Base-by-base conservation (phyloP, 2,113 vertebrate species). In the Petaurus breviceps region DNA sequence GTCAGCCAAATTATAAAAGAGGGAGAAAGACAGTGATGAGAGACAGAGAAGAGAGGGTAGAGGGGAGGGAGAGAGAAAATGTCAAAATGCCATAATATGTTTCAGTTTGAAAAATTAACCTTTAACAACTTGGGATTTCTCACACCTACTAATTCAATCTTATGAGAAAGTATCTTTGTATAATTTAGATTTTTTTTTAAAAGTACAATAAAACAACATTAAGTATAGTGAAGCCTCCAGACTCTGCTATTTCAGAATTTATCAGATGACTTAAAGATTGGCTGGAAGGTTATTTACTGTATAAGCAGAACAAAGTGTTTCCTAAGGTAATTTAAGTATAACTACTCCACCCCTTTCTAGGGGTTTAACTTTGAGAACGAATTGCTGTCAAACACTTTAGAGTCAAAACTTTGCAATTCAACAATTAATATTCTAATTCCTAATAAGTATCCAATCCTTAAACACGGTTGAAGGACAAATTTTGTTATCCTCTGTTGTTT, bases 101-200 rank as follows among this genome's bases (percentile, higher is more conserved):
- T 96, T 94, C 77, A 89, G 96, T 31, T 92, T 93, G 49, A 3
- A 97, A 97, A 54, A 91, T 97, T 99, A 98, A 98, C 94, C 46
- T 97, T 97, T 97, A 97, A 92, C 92, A 92, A 97, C 97, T 97
- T 19, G 92, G 98, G 50, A 98, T 97, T 54, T 94, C 96, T 50
- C 51, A 68, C 93, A 95, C 96, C 97, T 95, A 96, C 96, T 51
- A 14, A 96, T 95, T 95, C 97, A 91, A 91, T 92, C 97, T 92
- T 98, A 93, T 90, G 97, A 99, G 98, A 98, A 99, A 99, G 98
- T 99, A 98, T 97, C 89, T 97, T 51, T 96, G 92, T 97, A 90
- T 96, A 95, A 94, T 96, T 91, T 94, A 61, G 49, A 90, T 57
- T 9, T 93, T 77, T 96, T 96, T 55, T 97, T 43, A 49, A 92